Base-by-base conservation (phyloP, 2,797 vertebrate genomes). In the Emys orbicularis region DNA sequence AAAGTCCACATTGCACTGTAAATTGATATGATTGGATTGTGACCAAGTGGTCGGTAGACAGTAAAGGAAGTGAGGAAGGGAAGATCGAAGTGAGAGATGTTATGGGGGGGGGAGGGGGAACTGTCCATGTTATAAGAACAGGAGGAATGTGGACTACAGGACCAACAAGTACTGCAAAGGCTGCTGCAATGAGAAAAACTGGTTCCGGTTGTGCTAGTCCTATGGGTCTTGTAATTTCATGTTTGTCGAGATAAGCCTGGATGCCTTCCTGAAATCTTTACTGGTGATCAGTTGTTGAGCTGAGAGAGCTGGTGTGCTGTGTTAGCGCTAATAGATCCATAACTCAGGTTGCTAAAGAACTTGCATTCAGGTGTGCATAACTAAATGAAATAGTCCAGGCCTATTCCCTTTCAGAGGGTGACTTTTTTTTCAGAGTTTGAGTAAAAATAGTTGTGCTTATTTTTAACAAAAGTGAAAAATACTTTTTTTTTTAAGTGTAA, bases 41-140 rank as follows among this genome's bases (percentile, higher is more conserved):
- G 19, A 25, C 68, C 18, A 72, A 25, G 23, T 41, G 37, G n/a
- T 37, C 68, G 23, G n/a, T 25, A 41, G 34, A 72, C 18, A 72
- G 19, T 72, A 41, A 72, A 41, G 37, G n/a, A 72, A 72, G 21
- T 41, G 37, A 37, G 21, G 68, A 37, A 72, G 59, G 59, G 59
- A 18, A 41, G 68, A 16, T 41, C 5, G 3, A 41, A 23, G 37
- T 41, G 21, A 72, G 59, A 23, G 11, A 25, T 23, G 21, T 25
- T 23, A 23, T 23, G 44, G 44, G 8, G 7, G 44, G 41, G 2
- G 44, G 44, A 5, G 6, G 44, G 44, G 1, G 1, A 44, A 6
- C 23, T 25, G 21, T 74, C 37, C 23, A 7, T 27, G 41, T 74
- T 74, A 44, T 44, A 15, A 44, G 21, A 65, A 65, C 61, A 18